Conservation (phyloP, 2,888 invertebrate genomes). For the Pollenia labialis region DNA sequence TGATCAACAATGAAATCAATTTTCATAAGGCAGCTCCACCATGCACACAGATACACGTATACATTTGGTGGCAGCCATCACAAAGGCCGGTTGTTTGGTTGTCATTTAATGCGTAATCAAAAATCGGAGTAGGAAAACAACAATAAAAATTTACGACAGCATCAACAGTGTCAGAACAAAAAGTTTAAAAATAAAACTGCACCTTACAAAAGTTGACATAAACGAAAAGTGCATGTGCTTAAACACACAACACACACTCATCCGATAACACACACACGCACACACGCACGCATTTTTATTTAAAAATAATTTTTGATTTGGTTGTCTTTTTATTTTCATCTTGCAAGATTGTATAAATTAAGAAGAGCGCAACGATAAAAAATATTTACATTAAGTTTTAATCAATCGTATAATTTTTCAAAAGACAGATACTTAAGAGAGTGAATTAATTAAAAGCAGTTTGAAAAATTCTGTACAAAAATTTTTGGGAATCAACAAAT, state of each 20-base stretch:
- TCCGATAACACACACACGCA: too few species aligned
- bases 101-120: conserved; percentile 48
- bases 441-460: neutral
- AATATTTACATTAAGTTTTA: conserved; percentile 22
- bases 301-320: conserved; percentile 12
- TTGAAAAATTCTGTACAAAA: too few species aligned
- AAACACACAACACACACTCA: neutral
- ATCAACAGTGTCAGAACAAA: conserved; percentile 24
- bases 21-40: conserved; percentile 25
- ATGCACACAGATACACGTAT: neutral
- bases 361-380: neutral
- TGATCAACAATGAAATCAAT: conserved; percentile 47
- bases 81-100: conserved; percentile 22
- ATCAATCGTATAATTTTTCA: neutral
- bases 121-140: conserved; percentile 53
- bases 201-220: conserved; percentile 49
- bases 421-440: conserved; percentile 3
- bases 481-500: too few species aligned
- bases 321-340: neutral
- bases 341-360: conserved; percentile 22
- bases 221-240: conserved; percentile 3
- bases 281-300: neutral
- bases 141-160: conserved; percentile 20
- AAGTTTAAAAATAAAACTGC: conserved; percentile 22
- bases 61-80: neutral